phyloP scores from a whole-genome alignment of 2,888 invertebrate genomes.

The Cosmorhoe ocellata region DNA sequence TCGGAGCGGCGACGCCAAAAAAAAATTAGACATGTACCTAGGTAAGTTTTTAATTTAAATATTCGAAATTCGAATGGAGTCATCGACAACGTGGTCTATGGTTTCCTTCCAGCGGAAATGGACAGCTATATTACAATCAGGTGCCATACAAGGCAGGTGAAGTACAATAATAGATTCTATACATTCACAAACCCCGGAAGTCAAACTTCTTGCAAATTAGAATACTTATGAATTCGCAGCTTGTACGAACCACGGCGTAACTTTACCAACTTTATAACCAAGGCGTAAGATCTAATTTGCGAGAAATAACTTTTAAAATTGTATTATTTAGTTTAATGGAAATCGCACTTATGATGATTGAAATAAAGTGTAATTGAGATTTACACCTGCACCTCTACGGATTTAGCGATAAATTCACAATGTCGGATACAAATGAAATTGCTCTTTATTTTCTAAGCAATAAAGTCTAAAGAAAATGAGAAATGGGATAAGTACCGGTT shows the following conservation, averaged over 20 bases:
- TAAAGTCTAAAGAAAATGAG: conserved; percentile 4
- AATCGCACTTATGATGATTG: neutral
- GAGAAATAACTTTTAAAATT: neutral
- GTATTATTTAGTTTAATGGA: neutral
- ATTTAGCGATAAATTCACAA: neutral
- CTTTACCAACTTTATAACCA: neutral
- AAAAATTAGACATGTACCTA: no score
- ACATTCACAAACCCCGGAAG: conserved; percentile 39
- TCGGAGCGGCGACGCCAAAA: no score
- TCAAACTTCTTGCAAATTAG: conserved; percentile 37
- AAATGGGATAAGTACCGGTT: neutral
- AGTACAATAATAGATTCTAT: conserved; percentile 34
- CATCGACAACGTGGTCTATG: conserved; percentile 14
- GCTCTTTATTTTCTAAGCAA: conserved; percentile 1
- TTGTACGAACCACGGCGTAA: conserved; percentile 4
- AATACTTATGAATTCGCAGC: conserved; percentile 19
- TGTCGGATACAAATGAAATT: conserved; percentile 7
- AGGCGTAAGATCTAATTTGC: neutral
- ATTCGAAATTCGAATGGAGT: conserved; percentile 23
- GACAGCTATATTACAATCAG: conserved; percentile 30
- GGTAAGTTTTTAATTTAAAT: no score
- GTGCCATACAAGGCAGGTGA: conserved; percentile 34
- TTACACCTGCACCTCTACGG: conserved; percentile 1
- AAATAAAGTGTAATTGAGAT: conserved; percentile 3
- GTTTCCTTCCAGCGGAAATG: conserved; percentile 24